A percentile compares a stretch with the other conserved stretches of the same genome.
These are phyloP conservation scores for Criorhina ranunculi DNA, from an alignment of 2,888 invertebrate genomes.

Conservation along the genomic window DNA sequence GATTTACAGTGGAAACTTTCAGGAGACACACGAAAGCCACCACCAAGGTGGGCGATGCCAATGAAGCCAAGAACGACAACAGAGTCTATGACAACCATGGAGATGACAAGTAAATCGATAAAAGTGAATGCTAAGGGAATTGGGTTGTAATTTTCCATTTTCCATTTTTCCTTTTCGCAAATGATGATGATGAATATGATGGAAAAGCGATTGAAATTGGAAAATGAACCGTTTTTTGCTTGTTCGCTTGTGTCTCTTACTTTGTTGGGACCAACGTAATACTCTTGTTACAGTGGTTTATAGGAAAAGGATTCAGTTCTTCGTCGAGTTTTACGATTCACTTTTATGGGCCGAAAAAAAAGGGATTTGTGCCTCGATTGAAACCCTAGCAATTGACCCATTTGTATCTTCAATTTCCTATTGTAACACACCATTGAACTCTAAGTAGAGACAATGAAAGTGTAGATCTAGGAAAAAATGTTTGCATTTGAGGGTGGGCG, in stretches of 20 bases:
- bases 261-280: background rate
- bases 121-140: conserved; percentile 33
- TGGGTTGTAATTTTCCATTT: conserved; percentile 14
- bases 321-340: conserved; percentile 34
- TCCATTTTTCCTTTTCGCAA: conserved; percentile 27
- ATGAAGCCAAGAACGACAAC: conserved; percentile 25
- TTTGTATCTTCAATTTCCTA: conserved; percentile 21
- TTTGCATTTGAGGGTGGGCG: background rate
- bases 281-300: conserved; percentile 4
- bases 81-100: background rate
- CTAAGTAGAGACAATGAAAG: conserved; percentile 3
- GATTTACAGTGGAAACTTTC: conserved; percentile 46
- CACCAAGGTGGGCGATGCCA: conserved; percentile 36
- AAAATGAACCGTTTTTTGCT: conserved; percentile 47
- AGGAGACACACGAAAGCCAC: conserved; percentile 35
- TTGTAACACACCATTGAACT: conserved; percentile 34
- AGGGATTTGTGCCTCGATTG: background rate
- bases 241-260: conserved; percentile 15
- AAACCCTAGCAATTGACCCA: conserved; percentile 38
- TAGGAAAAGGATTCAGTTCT: conserved; percentile 23
- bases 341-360: conserved; percentile 32
- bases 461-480: background rate
- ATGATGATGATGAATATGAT: conserved; percentile 61
- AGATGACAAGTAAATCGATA: conserved; percentile 48
- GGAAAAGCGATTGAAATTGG: conserved; percentile 50